Conservation (phyloP, 1,140 invertebrate genomes). For the Teleopsis dalmanni region DNA sequence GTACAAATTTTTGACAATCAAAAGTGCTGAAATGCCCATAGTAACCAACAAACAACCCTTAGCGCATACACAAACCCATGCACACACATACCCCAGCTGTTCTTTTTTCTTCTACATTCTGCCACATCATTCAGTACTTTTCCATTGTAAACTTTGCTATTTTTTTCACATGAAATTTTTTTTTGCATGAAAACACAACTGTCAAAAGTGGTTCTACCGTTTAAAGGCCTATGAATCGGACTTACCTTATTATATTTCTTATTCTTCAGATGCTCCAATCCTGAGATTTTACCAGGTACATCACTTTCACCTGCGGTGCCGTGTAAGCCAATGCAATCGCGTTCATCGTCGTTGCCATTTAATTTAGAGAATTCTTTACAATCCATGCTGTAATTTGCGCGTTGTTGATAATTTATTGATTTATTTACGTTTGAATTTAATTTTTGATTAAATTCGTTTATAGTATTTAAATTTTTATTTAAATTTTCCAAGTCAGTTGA, state of each 20-base stretch:
- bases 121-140: no score
- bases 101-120: no score
- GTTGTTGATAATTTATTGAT: conserved; percentile 4
- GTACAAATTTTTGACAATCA: no score
- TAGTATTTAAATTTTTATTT: conserved; percentile 3
- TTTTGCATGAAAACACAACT: background rate
- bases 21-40: no score
- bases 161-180: no score
- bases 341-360: conserved; percentile 10
- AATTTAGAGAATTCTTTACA: conserved; percentile 15
- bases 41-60: no score
- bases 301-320: conserved; percentile 28
- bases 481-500: conserved; percentile 7
- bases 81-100: no score
- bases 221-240: background rate
- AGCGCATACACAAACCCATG: no score
- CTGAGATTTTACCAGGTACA: conserved; percentile 26
- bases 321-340: conserved; percentile 34
- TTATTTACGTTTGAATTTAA: background rate
- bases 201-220: background rate
- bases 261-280: conserved; percentile 25
- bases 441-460: background rate
- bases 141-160: no score
- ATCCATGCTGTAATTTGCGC: conserved; percentile 11
- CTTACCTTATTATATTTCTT: conserved; percentile 40